These are phyloP conservation scores for Bombus waltoni DNA, from an alignment of 1,140 invertebrate species.

Conservation along the genomic window DNA sequence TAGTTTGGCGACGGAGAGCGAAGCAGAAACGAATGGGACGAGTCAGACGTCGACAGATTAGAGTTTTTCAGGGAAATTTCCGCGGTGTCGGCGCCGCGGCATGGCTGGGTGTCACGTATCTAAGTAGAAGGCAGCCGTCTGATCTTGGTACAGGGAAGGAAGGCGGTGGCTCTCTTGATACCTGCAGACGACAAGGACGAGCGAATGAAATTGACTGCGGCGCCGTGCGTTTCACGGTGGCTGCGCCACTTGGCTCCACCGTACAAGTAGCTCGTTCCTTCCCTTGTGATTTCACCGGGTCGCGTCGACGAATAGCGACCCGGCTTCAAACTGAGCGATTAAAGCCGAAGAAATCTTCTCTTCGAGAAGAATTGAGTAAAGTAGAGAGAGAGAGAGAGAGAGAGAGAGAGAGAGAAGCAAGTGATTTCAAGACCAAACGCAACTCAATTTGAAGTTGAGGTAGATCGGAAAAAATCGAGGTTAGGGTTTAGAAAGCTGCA, in stretches of 20 bases:
- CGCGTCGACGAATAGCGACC: neutral
- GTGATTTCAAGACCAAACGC: constrained; percentile 20
- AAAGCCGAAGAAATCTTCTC: neutral
- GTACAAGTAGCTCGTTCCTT: constrained; percentile 19
- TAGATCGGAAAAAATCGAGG: neutral
- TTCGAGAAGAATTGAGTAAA: neutral
- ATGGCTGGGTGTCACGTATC: neutral
- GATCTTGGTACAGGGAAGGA: neutral
- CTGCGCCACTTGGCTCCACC: neutral
- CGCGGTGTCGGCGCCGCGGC: neutral
- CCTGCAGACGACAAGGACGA: neutral
- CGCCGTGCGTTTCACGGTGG: constrained; percentile 6
- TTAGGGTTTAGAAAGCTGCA: neutral
- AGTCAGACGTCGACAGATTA: constrained; percentile 2
- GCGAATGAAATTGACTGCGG: constrained; percentile 17
- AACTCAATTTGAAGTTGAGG: neutral
- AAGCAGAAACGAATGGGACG: no score
- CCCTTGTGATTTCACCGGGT: constrained; percentile 26
- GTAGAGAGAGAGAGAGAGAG: no score
- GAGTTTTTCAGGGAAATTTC: constrained; percentile 33
- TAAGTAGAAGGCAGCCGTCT: constrained; percentile 28
- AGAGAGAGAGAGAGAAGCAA: neutral
- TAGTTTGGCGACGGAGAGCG: neutral
- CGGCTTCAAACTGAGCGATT: neutral
- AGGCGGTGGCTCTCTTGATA: neutral